Evolutionary conservation across 2,113 vertebrate genomes (phyloP).

Genomic region (Callaeas wilsoni): DNA sequence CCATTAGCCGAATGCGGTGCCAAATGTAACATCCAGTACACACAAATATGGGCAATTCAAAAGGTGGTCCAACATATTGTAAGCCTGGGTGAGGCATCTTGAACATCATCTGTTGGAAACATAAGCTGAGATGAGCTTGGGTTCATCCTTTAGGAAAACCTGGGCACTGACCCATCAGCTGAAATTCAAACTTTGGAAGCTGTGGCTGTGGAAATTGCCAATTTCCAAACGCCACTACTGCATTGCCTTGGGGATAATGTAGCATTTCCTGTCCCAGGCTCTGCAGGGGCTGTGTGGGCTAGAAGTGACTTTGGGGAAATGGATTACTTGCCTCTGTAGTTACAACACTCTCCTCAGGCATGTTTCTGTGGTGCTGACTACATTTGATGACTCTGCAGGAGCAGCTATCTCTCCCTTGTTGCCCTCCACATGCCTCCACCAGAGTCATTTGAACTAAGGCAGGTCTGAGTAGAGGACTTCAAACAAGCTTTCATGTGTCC

Average conservation of each 20-base stretch:
- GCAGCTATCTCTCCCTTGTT: not conserved
- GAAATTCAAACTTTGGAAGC: not conserved
- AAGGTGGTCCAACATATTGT: not conserved
- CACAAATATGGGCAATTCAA: not conserved
- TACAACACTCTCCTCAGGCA: not conserved
- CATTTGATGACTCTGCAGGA: not conserved
- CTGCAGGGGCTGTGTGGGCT: not conserved
- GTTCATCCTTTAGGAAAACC: not conserved
- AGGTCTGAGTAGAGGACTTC: not conserved
- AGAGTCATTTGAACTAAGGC: not conserved
- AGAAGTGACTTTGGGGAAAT: not conserved
- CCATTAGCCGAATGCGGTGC: rapidly evolving
- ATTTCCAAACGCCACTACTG: not conserved
- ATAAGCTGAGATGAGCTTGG: not conserved
- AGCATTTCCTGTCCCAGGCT: not conserved
- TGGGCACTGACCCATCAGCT: not conserved
- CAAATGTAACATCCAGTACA: not conserved
- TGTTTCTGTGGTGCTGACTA: not conserved
- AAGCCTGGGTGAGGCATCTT: not conserved
- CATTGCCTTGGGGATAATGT: not conserved
- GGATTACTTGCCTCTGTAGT: not conserved
- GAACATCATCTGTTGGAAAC: not conserved
- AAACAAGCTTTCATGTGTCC: not conserved
- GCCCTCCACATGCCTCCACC: not conserved
- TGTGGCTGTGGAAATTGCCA: not conserved